Conservation (phyloP, 2,113 vertebrate species). For the Marmota flaviventris region DNA sequence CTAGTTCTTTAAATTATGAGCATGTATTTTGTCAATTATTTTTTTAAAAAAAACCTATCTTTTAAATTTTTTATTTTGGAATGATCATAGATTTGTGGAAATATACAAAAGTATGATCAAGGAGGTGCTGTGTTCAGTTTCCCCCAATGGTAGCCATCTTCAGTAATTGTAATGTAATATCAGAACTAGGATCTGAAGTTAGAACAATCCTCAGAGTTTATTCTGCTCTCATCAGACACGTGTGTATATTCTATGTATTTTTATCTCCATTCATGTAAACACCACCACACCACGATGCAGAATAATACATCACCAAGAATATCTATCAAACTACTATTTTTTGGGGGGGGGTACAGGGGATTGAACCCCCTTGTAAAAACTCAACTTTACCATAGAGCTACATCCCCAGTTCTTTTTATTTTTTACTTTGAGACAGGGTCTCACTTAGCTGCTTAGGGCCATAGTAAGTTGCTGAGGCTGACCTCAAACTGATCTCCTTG, state of each 20-base stretch:
- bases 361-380: too few species aligned
- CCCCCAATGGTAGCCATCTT: too few species aligned
- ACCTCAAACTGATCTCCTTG: too few species aligned
- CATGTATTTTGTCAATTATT: background rate
- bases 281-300: background rate
- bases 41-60: background rate
- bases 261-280: background rate
- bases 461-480: too few species aligned
- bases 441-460: too few species aligned
- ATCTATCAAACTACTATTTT: background rate
- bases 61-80: background rate
- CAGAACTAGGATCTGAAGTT: background rate
- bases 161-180: background rate
- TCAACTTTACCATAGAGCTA: too few species aligned
- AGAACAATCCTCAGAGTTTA: background rate
- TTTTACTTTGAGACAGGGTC: too few species aligned
- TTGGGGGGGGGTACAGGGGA: too few species aligned
- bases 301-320: background rate
- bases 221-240: background rate
- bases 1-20: background rate
- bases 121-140: background rate
- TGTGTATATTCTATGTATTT: background rate
- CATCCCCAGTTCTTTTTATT: too few species aligned
- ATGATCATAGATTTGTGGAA: background rate
- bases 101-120: background rate